Percentiles rank a stretch among this genome's conserved stretches.
Conservation (phyloP, 2,888 invertebrate genomes). For the Epistrophe grossulariae region DNA sequence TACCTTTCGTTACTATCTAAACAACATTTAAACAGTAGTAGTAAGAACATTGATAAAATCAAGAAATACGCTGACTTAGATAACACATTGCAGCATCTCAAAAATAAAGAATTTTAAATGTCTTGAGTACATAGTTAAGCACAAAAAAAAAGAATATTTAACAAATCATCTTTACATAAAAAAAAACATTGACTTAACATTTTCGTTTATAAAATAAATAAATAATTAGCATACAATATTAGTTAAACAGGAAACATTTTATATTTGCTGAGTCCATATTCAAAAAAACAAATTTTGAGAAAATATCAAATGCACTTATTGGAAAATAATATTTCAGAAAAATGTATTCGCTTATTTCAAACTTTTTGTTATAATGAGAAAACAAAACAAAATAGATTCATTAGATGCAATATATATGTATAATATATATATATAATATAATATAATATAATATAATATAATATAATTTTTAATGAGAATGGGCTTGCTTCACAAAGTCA, state of each 20-base stretch:
- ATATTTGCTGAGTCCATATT: constrained; percentile 25
- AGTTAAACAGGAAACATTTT: neutral
- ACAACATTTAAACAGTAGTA: neutral
- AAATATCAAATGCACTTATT: neutral
- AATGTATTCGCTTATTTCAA: neutral
- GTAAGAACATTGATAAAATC: neutral
- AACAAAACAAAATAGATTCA: too few relatives aligned
- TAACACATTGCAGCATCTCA: neutral
- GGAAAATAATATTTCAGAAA: neutral
- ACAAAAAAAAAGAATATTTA: constrained; percentile 5
- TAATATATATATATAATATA: too few relatives aligned
- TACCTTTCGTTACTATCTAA: neutral
- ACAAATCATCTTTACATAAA: neutral
- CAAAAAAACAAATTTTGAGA: constrained; percentile 5
- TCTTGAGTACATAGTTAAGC: neutral
- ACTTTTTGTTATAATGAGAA: neutral
- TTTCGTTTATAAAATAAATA: constrained; percentile 5
- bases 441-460: too few relatives aligned
- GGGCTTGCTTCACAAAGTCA: neutral
- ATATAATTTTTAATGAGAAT: neutral
- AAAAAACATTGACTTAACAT: constrained; percentile 3
- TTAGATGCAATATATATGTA: too few relatives aligned
- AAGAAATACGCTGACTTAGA: neutral
- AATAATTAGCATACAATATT: constrained; percentile 13
- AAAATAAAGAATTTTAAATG: constrained; percentile 2